phyloP scores from a whole-genome alignment of 2,797 vertebrate species.

The Sebastes taczanowskii region DNA sequence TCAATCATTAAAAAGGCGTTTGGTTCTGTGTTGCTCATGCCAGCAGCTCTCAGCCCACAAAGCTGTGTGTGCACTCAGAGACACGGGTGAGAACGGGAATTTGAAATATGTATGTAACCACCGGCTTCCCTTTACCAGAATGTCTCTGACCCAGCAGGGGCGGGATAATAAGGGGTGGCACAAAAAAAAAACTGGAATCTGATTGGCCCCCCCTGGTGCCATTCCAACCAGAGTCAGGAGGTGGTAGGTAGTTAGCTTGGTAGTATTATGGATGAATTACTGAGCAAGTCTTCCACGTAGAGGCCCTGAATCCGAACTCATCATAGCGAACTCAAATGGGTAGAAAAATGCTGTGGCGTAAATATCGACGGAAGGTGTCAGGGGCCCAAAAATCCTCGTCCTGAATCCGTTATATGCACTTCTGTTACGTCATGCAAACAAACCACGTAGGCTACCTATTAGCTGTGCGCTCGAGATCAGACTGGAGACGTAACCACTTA shows the following conservation, averaged over 20 bases:
- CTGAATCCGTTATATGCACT: too few relatives aligned
- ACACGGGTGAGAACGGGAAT: not conserved
- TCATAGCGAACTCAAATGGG: not conserved
- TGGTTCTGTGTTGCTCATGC: not conserved
- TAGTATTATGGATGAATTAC: not conserved
- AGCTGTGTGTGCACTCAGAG: not conserved
- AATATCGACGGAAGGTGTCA: too few relatives aligned
- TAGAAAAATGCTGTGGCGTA: not conserved
- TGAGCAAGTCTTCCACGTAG: not conserved
- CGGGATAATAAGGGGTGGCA: not conserved
- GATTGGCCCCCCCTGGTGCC: not conserved
- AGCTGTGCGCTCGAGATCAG: too few relatives aligned
- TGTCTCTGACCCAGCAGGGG: not conserved
- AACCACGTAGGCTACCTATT: too few relatives aligned
- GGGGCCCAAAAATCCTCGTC: too few relatives aligned
- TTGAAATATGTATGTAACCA: constrained; percentile 2
- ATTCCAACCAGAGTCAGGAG: not conserved
- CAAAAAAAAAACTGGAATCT: too few relatives aligned
- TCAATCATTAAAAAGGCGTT: constrained; percentile 41
- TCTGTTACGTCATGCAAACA: too few relatives aligned
- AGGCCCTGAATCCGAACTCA: not conserved
- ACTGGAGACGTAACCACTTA: too few relatives aligned
- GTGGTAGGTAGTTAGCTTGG: not conserved
- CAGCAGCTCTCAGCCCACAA: not conserved
- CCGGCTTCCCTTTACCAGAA: not conserved